Evolutionary conservation across 2,888 invertebrate species (phyloP).

Genomic region (Halictus quadricinctus): DNA sequence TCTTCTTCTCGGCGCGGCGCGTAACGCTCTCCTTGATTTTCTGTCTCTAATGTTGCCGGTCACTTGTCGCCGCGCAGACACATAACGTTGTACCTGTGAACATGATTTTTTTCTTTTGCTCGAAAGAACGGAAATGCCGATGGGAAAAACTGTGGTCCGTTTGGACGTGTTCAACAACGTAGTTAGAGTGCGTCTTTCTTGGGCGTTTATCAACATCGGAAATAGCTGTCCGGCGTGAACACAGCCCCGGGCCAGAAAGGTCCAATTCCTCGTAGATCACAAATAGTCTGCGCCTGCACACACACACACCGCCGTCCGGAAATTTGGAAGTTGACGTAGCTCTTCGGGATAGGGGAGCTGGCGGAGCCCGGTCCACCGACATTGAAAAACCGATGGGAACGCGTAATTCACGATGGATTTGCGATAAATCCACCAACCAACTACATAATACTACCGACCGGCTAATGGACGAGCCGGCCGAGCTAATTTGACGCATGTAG

Average conservation of each 20-base stretch:
- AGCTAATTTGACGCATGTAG: constrained; percentile 45
- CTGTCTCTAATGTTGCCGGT: background rate
- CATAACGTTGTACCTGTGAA: no score
- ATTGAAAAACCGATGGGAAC: constrained; percentile 59
- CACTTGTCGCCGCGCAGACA: background rate
- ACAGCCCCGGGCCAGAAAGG: constrained; percentile 75
- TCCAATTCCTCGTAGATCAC: constrained; percentile 79
- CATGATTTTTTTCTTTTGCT: background rate
- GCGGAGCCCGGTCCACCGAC: constrained; percentile 43
- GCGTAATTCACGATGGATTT: constrained; percentile 53
- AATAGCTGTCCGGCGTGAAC: constrained; percentile 73
- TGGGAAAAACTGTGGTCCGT: background rate
- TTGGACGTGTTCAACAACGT: constrained; percentile 12
- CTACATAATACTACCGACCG: constrained; percentile 31
- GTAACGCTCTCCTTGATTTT: background rate
- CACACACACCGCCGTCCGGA: constrained; percentile 66
- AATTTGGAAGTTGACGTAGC: constrained; percentile 76
- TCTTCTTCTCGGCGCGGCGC: background rate
- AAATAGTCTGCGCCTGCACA: constrained; percentile 66
- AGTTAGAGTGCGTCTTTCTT: constrained; percentile 57
- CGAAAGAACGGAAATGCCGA: background rate
- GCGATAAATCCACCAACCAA: constrained; percentile 47
- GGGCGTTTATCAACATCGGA: constrained; percentile 73
- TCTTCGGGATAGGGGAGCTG: constrained; percentile 30
- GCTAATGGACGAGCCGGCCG: constrained; percentile 37